phyloP scores from a whole-genome alignment of 2,113 vertebrate genomes.

The Halcyon senegalensis region DNA sequence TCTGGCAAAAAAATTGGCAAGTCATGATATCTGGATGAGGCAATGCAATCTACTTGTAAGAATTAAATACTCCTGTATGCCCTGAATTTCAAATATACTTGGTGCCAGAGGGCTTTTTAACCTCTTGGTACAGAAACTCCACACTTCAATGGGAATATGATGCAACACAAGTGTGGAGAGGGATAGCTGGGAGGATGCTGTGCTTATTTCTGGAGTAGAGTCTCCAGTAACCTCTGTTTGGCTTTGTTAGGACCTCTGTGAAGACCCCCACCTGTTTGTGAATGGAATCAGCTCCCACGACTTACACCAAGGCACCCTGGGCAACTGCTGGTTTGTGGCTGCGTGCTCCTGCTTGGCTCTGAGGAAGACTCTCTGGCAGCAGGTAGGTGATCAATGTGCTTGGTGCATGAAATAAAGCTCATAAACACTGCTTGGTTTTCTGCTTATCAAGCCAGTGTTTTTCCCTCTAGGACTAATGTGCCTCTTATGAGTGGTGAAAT shows the following conservation, averaged over 20 bases:
- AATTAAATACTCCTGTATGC: neutral
- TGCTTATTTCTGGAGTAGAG: neutral
- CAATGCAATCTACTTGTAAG: neutral
- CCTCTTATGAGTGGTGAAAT: neutral
- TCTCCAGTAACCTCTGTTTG: neutral
- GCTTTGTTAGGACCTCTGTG: slow-evolving; percentile 82
- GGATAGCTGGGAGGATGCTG: neutral
- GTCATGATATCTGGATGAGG: neutral
- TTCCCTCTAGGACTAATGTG: neutral
- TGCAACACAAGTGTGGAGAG: neutral
- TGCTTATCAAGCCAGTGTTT: neutral
- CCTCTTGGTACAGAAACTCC: neutral
- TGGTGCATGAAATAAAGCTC: neutral
- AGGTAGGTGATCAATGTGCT: slow-evolving; percentile 66
- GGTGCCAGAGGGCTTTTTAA: neutral
- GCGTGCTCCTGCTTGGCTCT: slow-evolving; percentile 91
- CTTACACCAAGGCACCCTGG: slow-evolving; percentile 88
- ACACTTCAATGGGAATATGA: neutral
- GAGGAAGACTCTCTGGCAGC: slow-evolving; percentile 85
- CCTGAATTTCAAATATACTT: neutral
- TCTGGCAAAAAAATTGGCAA: neutral
- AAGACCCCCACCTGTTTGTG: slow-evolving; percentile 84
- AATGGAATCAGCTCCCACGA: slow-evolving; percentile 90
- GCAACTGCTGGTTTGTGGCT: slow-evolving; percentile 92
- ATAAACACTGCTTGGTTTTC: neutral